These are phyloP conservation scores for Drosophila histrio DNA, from an alignment of 2,888 invertebrate species.

Conservation along the genomic window DNA sequence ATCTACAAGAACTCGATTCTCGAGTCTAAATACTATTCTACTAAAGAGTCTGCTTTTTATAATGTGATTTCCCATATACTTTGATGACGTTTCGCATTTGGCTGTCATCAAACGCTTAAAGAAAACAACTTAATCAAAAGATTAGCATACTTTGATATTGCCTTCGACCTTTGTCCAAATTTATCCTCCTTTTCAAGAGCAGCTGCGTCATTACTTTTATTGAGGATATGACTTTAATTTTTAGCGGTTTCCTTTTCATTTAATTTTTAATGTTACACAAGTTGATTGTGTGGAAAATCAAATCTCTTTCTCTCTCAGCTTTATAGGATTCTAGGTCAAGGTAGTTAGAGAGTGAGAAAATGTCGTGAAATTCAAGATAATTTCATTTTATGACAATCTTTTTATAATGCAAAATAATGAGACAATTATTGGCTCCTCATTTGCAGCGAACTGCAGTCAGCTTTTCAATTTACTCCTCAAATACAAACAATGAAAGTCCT, in stretches of 20 bases:
- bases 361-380: conserved; percentile 53
- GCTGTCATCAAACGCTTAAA: conserved; percentile 4
- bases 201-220: conserved; percentile 55
- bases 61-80: neutral
- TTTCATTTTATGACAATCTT: conserved; percentile 56
- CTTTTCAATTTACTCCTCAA: conserved; percentile 63
- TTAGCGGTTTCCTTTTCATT: conserved; percentile 61
- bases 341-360: conserved; percentile 8
- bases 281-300: conserved; percentile 72
- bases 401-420: conserved; percentile 59
- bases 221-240: conserved; percentile 66
- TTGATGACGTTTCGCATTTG: conserved; percentile 15
- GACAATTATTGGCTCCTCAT: conserved; percentile 66
- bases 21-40: neutral
- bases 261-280: conserved; percentile 54
- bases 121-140: conserved; percentile 1
- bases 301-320: conserved; percentile 24
- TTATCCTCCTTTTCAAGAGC: neutral
- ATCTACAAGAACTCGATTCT: neutral
- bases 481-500: conserved; percentile 54
- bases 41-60: neutral
- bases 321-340: conserved; percentile 20
- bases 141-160: conserved; percentile 2
- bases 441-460: conserved; percentile 58
- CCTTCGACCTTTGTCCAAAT: conserved; percentile 17